Percentiles rank a stretch among this genome's conserved stretches.
phyloP scores from a whole-genome alignment of 1,140 invertebrate genomes.

The Teleopsis dalmanni region DNA sequence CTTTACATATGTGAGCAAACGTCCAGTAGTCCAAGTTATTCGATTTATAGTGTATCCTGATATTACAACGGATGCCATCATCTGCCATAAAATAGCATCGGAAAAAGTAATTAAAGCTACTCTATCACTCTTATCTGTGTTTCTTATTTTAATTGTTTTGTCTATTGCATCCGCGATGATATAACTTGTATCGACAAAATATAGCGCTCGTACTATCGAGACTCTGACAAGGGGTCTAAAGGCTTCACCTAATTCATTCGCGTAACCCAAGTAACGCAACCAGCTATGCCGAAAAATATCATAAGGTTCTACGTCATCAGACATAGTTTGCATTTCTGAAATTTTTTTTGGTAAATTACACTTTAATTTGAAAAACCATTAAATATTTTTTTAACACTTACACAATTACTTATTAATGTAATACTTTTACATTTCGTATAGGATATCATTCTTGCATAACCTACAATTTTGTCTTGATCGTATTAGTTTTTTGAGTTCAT shows the following conservation, averaged over 20 bases:
- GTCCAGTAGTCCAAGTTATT: constrained; percentile 11
- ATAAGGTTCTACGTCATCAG: too few species aligned
- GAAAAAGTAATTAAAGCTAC: constrained; percentile 56
- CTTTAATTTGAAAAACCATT: too few species aligned
- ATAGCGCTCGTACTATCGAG: constrained; percentile 67
- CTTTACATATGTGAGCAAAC: constrained; percentile 6
- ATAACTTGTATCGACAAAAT: constrained; percentile 75
- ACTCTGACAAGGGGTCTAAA: constrained; percentile 73
- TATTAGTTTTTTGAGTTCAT: too few species aligned
- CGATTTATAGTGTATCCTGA: constrained; percentile 88
- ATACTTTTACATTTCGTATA: too few species aligned
- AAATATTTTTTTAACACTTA: too few species aligned
- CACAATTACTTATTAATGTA: too few species aligned
- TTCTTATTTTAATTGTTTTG: constrained; percentile 66
- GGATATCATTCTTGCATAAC: too few species aligned
- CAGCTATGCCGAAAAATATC: too few species aligned
- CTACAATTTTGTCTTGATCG: too few species aligned
- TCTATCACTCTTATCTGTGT: constrained; percentile 29
- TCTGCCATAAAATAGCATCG: constrained; percentile 89
- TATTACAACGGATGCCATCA: constrained; percentile 82
- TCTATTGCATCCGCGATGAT: constrained; percentile 80
- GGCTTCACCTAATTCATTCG: constrained; percentile 92
- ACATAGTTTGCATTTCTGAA: too few species aligned
- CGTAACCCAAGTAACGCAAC: too few species aligned
- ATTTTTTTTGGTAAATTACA: too few species aligned